Percentiles rank a stretch among this genome's conserved stretches.
These are phyloP conservation scores for Ferdinandea cuprea DNA, from an alignment of 2,888 invertebrate genomes.

Conservation along the genomic window DNA sequence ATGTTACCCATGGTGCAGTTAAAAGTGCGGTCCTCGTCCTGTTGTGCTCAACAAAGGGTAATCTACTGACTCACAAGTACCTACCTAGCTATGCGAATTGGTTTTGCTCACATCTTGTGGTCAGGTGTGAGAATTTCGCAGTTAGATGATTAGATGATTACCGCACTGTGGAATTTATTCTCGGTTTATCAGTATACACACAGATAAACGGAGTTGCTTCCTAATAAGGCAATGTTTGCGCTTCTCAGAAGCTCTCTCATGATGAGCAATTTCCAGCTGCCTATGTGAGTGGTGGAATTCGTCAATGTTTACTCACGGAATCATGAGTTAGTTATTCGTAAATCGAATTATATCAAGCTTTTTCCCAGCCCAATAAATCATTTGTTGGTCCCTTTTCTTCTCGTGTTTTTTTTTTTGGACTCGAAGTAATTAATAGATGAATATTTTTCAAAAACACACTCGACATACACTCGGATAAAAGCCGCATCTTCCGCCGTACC, in stretches of 20 bases:
- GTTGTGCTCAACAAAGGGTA: constrained; percentile 29
- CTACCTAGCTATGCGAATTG: too few relatives aligned
- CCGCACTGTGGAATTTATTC: constrained; percentile 35
- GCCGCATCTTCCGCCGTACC: too few relatives aligned
- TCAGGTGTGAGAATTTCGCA: constrained; percentile 1
- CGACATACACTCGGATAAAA: constrained; percentile 29
- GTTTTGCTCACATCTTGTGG: not conserved
- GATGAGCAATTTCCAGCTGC: not conserved
- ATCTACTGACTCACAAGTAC: constrained; percentile 19
- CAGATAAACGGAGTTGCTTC: not conserved
- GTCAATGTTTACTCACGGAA: not conserved
- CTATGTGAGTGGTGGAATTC: not conserved
- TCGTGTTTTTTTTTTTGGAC: constrained; percentile 41
- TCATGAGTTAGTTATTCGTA: constrained; percentile 1
- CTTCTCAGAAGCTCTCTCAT: not conserved
- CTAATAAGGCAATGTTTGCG: constrained; percentile 35
- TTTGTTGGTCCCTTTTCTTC: constrained; percentile 7
- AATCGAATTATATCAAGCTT: constrained; percentile 9
- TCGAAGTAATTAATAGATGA: constrained; percentile 58
- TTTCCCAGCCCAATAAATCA: constrained; percentile 72
- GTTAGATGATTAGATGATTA: constrained; percentile 36
- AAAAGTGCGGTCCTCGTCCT: constrained; percentile 38
- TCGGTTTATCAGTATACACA: not conserved
- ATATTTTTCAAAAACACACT: constrained; percentile 43
- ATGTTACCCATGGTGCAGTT: constrained; percentile 37